phyloP scores from a whole-genome alignment of 1,140 invertebrate genomes.

The Diorhabda elongata region DNA sequence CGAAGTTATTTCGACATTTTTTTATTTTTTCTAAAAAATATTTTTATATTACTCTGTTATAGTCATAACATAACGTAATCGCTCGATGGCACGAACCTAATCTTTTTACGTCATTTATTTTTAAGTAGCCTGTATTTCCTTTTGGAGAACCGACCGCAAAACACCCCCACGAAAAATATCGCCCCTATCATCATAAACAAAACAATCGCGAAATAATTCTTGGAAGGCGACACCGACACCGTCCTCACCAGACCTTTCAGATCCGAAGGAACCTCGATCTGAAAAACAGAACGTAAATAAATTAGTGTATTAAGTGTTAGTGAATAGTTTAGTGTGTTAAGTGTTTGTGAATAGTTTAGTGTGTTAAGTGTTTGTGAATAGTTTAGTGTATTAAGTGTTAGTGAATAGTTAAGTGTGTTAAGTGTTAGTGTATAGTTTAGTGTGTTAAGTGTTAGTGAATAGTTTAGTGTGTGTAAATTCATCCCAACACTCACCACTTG shows the following conservation, averaged over 20 bases:
- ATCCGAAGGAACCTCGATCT: constrained; percentile 54
- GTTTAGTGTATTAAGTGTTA: too few species aligned
- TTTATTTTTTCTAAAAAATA: background rate
- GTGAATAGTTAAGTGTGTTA: too few species aligned
- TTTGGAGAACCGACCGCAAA: constrained; percentile 70
- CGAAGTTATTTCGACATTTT: too few species aligned
- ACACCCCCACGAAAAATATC: constrained; percentile 77
- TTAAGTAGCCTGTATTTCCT: constrained; percentile 52
- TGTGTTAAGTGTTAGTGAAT: too few species aligned
- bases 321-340: too few species aligned
- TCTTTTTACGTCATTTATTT: constrained; percentile 38
- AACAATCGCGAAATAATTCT: constrained; percentile 72
- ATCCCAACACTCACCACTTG: constrained; percentile 54
- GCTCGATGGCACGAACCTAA: background rate
- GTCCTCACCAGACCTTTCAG: constrained; percentile 67
- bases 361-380: background rate
- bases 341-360: background rate
- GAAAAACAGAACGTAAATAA: background rate
- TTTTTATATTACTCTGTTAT: background rate
- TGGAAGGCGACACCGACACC: constrained; percentile 67
- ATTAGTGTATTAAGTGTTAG: too few species aligned
- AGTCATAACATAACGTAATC: background rate
- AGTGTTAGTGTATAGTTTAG: too few species aligned
- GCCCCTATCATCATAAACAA: constrained; percentile 65
- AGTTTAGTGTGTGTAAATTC: background rate